Evolutionary conservation across 1,140 invertebrate species (phyloP), one percentile per base, ranked within the genome.

Genomic region (Ctenoplectra terminalis): DNA sequence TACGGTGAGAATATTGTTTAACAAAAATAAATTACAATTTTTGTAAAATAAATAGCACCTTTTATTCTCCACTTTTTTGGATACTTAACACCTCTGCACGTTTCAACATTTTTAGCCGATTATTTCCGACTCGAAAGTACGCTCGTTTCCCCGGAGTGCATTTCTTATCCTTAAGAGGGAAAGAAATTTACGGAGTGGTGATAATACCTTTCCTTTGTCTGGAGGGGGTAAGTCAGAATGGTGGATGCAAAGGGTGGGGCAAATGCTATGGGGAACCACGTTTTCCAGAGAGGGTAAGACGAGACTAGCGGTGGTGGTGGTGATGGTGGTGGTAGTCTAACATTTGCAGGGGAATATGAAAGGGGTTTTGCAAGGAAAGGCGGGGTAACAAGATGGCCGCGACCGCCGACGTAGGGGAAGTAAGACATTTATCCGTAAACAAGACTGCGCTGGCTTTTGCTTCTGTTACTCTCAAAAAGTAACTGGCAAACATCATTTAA

Each of bases 301-400:
- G 87, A 85, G 86, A 82, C 82, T 87, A 82, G 87, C 83, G 83
- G 83, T 74, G 82, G 77, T 82, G 77, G 86, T 37, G 63, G 76
- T 72, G 78, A 80, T 87, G 74, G 84, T 82, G 82, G 88, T 86
- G 82, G 83, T 79, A 87, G 88, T 89, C 88, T 89, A 89, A 89
- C 88, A 84, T 89, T 84, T 71, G 86, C 77, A 82, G 87, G 82
- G 90, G 83, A 88, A 89, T 86, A 81, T 80, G 84, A 72, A 76
- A 87, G 90, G 86, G 83, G 83, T 64, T 83, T 85, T 76, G 77
- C 88, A 89, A 90, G 89, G 86, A 89, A 89, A 87, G 89, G 90
- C 88, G 88, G 90, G 90, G 87, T 91, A 90, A 89, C 90, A 91
- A 91, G 88, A 91, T 91, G 90, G 90, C 90, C 86, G 90, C 90